Percentiles rank a stretch among this genome's conserved stretches.
Evolutionary conservation across 2,888 invertebrate genomes (phyloP).

Genomic region (Anagyrus pseudococci): DNA sequence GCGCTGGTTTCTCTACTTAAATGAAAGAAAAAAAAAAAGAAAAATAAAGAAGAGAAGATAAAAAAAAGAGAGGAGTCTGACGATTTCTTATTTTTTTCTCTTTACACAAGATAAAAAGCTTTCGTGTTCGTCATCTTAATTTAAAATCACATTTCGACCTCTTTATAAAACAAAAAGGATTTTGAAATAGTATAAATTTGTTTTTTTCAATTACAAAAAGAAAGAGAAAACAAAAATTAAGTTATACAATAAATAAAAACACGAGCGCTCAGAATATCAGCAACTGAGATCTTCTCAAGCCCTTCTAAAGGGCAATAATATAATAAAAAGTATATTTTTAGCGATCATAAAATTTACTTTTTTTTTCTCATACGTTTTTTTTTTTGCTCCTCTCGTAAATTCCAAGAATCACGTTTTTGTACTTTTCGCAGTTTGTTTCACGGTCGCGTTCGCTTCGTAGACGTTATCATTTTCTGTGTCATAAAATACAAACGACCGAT

Average conservation of each 20-base stretch:
- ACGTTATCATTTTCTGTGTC: not conserved
- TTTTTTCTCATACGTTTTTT: conserved; percentile 9
- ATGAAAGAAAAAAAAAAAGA: conserved; percentile 15
- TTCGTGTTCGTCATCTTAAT: not conserved
- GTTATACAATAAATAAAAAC: conserved; percentile 25
- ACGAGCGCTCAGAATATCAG: conserved; percentile 34
- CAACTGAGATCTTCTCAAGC: conserved; percentile 32
- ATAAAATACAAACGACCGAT: conserved; percentile 26
- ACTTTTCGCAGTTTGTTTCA: conserved; percentile 36
- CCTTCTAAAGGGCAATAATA: conserved; percentile 35
- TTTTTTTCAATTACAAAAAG: too few relatives aligned
- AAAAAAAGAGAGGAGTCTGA: too few relatives aligned
- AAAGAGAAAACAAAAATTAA: conserved; percentile 13
- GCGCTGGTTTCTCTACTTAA: conserved; percentile 27
- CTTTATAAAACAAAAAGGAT: conserved; percentile 5
- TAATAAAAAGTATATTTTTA: conserved; percentile 31
- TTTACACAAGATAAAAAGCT: conserved; percentile 8
- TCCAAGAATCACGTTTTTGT: conserved; percentile 36
- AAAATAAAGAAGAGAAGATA: too few relatives aligned
- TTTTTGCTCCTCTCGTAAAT: conserved; percentile 31
- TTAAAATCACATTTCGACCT: conserved; percentile 4
- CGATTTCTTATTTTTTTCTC: too few relatives aligned
- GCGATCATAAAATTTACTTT: conserved; percentile 21
- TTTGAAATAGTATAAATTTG: conserved; percentile 3
- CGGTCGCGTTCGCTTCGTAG: conserved; percentile 21